These are phyloP conservation scores for Percina caprodes DNA, from an alignment of 2,113 vertebrate genomes.

Conservation along the genomic window DNA sequence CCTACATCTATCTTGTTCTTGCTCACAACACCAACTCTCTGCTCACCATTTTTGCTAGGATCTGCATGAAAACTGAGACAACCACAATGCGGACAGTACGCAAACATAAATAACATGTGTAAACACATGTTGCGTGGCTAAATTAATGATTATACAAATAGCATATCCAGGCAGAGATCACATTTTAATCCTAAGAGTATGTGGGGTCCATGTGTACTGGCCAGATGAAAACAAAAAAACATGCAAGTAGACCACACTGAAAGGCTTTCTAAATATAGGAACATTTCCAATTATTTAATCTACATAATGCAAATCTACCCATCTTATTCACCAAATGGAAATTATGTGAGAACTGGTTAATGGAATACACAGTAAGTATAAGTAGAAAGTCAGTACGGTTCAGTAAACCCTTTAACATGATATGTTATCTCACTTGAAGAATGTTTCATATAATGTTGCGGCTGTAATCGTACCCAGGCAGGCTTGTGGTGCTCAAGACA, in stretches of 20 bases:
- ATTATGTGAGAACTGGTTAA: constrained; percentile 31
- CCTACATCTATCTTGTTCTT: not conserved
- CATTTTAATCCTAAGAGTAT: constrained; percentile 46
- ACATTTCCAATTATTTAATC: constrained; percentile 41
- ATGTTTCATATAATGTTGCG: constrained; percentile 56
- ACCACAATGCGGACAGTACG: constrained; percentile 16
- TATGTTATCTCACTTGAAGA: constrained; percentile 60
- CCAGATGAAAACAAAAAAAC: constrained; percentile 51
- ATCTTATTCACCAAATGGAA: constrained; percentile 19
- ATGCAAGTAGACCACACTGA: constrained; percentile 52
- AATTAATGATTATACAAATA: constrained; percentile 61
- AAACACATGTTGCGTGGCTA: constrained; percentile 58
- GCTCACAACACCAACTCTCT: not conserved
- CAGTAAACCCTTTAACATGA: constrained; percentile 39
- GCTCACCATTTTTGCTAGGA: not conserved
- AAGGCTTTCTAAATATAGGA: constrained; percentile 40
- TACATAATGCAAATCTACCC: not conserved
- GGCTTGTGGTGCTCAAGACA: constrained; percentile 48
- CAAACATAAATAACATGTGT: constrained; percentile 51
- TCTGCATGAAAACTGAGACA: constrained; percentile 15
- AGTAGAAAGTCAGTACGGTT: constrained; percentile 39
- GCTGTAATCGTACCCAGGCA: constrained; percentile 60
- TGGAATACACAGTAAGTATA: constrained; percentile 18
- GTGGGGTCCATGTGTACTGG: constrained; percentile 35
- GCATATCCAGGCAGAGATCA: constrained; percentile 47